Base-by-base conservation (phyloP, 2,797 vertebrate species). In the Danio choprae region DNA sequence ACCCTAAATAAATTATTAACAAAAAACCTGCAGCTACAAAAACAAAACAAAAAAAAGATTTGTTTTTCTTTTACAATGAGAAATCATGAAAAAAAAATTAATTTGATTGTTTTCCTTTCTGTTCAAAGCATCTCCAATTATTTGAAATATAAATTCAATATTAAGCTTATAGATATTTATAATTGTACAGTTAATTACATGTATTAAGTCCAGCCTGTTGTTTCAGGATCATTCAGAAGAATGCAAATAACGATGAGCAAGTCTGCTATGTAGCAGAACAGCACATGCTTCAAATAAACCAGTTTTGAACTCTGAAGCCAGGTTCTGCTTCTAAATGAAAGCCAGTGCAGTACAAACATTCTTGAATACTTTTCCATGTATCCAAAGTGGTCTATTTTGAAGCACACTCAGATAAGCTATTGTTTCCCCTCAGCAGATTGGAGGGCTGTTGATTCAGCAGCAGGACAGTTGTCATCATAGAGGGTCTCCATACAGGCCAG, bases 381-480 rank as follows among this genome's bases (percentile, higher is more conserved):
- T 77, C 15, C 22, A 15, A 68, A 13, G n/a, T 16, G 40, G 55
- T 48, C 53, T 51, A 59, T 69, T 60, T 70, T 50, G 38, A 78
- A 70, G 36, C n/a, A 40, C 72, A 36, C 77, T 53, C 38, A 72
- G 77, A 79, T 72, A 64, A 60, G 29, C 76, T 43, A 78, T 78
- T 78, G 76, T 69, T 68, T 68, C 29, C 5, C 16, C 22, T 46
- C 40, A 53, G 59, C 18, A 80, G 69, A 72, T 64, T 70, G 56
- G 56, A 79, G 65, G 60, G 70, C 78, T 76, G 70, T 84, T 83
- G 74, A 71, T 75, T 78, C 69, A 85, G 78, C 81, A 86, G 80
- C 81, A 84, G 80, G 79, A 81, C 80, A 76, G 81, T 81, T 84
- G 83, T 84, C 85, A 84, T 87, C 80, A 85, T 84, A 84, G 81